phyloP scores from a whole-genome alignment of 2,113 vertebrate species.

The Eretmochelys imbricata region DNA sequence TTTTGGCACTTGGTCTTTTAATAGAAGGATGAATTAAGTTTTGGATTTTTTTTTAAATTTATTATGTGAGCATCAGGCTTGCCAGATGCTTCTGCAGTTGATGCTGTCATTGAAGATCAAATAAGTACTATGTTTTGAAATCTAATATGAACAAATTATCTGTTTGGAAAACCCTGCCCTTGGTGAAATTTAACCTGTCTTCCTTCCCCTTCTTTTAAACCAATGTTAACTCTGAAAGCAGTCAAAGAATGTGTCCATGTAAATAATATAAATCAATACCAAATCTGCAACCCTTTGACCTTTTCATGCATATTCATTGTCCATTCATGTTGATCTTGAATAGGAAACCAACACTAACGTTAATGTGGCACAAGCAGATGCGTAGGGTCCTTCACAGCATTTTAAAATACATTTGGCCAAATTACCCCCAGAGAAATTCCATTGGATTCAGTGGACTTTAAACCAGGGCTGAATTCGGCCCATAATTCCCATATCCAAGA shows the following conservation, averaged over 20 bases:
- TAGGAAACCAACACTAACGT: background rate
- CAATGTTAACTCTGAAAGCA: background rate
- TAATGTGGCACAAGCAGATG: background rate
- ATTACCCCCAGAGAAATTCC: background rate
- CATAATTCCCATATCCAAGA: background rate
- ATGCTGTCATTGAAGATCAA: background rate
- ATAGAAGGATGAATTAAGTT: background rate
- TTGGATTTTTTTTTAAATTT: background rate
- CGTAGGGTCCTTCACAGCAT: background rate
- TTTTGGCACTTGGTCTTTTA: conserved; percentile 2
- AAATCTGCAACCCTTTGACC: background rate
- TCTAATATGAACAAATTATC: background rate
- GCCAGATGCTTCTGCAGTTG: conserved; percentile 11
- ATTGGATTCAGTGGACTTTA: background rate
- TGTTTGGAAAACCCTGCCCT: background rate
- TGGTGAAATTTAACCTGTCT: background rate
- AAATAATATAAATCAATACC: background rate
- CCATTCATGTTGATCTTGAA: background rate
- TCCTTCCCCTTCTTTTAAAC: background rate
- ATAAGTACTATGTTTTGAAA: background rate
- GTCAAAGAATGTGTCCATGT: background rate
- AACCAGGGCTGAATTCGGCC: background rate
- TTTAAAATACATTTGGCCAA: background rate
- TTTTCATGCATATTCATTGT: background rate
- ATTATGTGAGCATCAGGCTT: conserved; percentile 24